Conservation (phyloP, 2,888 invertebrate species). For the Brachyptera putata region DNA sequence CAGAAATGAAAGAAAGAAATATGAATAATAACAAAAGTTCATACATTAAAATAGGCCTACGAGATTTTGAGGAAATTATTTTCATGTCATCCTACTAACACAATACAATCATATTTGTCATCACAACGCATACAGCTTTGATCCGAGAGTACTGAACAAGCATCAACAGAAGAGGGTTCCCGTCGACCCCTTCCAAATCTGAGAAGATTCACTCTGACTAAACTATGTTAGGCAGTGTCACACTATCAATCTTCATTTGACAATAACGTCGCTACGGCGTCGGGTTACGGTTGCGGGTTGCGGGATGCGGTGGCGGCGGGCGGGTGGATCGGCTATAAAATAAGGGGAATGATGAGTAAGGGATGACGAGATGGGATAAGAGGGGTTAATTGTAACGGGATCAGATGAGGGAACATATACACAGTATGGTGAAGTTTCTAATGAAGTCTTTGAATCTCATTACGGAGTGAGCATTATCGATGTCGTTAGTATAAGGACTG, state of each 20-base stretch:
- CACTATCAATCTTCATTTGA: conserved; percentile 29
- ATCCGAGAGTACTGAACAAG: too few relatives aligned
- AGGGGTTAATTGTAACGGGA: conserved; percentile 31
- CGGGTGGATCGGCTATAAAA: conserved; percentile 12
- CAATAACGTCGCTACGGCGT: conserved; percentile 19
- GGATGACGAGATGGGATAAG: conserved; percentile 6
- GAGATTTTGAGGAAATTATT: too few relatives aligned
- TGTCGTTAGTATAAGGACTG: too few relatives aligned
- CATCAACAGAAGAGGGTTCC: neutral
- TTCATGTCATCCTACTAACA: too few relatives aligned
- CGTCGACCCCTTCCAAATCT: neutral
- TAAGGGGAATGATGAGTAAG: conserved; percentile 13
- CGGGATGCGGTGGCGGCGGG: neutral
- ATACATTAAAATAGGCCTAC: too few relatives aligned
- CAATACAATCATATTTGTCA: too few relatives aligned
- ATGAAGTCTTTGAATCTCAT: too few relatives aligned
- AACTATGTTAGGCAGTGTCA: conserved; percentile 9
- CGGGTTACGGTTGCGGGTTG: conserved; percentile 1
- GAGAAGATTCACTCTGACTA: neutral
- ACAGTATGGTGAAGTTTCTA: conserved; percentile 29
- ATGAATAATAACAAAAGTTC: too few relatives aligned
- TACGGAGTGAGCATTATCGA: too few relatives aligned
- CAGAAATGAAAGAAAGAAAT: too few relatives aligned
- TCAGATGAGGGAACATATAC: conserved; percentile 23
- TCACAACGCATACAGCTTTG: too few relatives aligned